These are phyloP conservation scores for Paramormyrops kingsleyae DNA, from an alignment of 2,113 vertebrate species.

Conservation along the genomic window DNA sequence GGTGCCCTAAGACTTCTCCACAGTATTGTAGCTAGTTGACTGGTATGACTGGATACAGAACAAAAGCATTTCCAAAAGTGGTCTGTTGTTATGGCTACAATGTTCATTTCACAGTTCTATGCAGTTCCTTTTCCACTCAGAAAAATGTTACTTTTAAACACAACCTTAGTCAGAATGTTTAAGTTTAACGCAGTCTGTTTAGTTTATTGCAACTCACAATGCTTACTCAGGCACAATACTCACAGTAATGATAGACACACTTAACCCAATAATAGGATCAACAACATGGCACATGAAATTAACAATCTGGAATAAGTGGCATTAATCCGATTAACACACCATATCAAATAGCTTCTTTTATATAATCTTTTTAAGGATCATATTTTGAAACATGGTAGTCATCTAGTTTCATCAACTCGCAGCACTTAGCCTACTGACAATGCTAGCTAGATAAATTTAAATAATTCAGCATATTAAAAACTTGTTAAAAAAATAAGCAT, in stretches of 20 bases:
- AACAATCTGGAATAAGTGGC: neutral
- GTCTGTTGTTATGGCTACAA: neutral
- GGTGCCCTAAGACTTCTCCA: neutral
- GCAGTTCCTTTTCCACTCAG: neutral
- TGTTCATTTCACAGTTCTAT: neutral
- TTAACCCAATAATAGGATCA: neutral
- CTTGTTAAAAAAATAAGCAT: neutral
- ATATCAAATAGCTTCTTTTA: neutral
- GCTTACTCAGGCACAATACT: neutral
- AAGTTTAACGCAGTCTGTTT: neutral
- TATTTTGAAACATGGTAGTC: neutral
- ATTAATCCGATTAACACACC: neutral
- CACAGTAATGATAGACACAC: neutral
- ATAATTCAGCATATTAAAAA: neutral
- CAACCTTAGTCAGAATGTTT: neutral
- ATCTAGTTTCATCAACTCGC: neutral
- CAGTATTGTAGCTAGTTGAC: neutral
- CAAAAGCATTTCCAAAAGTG: neutral
- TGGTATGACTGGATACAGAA: neutral
- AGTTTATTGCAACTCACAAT: neutral
- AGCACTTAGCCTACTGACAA: neutral
- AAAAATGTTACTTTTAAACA: neutral
- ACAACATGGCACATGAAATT: neutral
- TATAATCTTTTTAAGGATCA: neutral
- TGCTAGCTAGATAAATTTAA: neutral